Conservation (phyloP, 2,113 vertebrate genomes). For the Ranitomeya imitator region DNA sequence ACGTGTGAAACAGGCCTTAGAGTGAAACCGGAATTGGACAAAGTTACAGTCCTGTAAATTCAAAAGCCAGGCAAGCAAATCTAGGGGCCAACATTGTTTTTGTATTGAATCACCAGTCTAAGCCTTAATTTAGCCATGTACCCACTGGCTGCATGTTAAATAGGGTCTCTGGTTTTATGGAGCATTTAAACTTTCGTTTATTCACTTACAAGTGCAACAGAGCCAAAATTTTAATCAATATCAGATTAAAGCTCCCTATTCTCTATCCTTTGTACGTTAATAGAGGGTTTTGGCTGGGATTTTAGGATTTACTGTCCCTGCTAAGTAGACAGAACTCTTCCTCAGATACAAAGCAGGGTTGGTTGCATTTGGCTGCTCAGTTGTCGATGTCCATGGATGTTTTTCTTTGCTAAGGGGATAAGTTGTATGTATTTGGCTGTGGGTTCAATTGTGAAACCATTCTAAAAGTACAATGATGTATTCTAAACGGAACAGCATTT, state of each 20-base stretch:
- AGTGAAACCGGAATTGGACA: background rate
- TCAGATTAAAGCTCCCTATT: constrained; percentile 21
- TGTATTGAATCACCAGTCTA: background rate
- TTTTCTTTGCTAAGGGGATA: constrained; percentile 22
- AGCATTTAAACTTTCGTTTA: constrained; percentile 23
- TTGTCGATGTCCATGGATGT: constrained; percentile 48
- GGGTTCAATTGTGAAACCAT: background rate
- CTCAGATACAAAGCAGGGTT: constrained; percentile 53
- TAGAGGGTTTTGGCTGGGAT: constrained; percentile 54
- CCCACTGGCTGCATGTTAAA: constrained; percentile 18
- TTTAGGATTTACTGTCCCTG: constrained; percentile 65
- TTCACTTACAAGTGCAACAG: constrained; percentile 50
- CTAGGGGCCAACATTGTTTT: background rate
- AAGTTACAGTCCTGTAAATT: background rate
- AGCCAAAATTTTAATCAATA: constrained; percentile 56
- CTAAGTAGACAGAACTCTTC: constrained; percentile 53
- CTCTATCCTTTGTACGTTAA: constrained; percentile 45
- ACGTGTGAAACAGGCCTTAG: too few species aligned
- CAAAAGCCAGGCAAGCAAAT: background rate
- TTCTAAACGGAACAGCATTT: background rate
- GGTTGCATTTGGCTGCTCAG: constrained; percentile 56
- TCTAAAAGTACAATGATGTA: background rate
- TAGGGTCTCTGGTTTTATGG: constrained; percentile 9
- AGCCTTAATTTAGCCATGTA: constrained; percentile 11
- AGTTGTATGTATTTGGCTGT: constrained; percentile 6